Conservation (phyloP, 2,888 invertebrate species). For the Stratiomys singularior region DNA sequence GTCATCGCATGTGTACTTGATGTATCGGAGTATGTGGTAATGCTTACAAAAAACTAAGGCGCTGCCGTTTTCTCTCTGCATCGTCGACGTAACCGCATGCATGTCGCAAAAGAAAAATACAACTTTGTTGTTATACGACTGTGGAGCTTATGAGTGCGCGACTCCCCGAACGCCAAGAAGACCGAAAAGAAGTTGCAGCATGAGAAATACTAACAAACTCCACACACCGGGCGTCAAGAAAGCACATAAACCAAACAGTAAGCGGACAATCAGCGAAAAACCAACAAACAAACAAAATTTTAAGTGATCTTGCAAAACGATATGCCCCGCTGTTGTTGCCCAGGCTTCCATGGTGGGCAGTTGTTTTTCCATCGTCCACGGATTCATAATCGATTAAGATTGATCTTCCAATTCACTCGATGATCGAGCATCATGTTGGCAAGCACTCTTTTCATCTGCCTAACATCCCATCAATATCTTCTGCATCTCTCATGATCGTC, state of each 20-base stretch:
- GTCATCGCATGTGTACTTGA: slow-evolving; percentile 29
- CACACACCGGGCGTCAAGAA: slow-evolving; percentile 2
- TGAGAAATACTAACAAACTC: slow-evolving; percentile 18
- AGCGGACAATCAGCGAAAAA: slow-evolving; percentile 7
- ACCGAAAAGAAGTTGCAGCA: not conserved
- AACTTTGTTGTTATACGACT: slow-evolving; percentile 2
- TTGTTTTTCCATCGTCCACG: not conserved
- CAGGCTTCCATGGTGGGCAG: not conserved
- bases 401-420: not conserved
- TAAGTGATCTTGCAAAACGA: slow-evolving; percentile 14
- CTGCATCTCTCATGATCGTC: not conserved
- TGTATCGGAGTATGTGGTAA: not conserved
- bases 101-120: not conserved
- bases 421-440: slow-evolving; percentile 6
- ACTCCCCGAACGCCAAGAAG: not conserved
- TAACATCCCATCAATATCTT: not conserved
- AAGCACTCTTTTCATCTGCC: slow-evolving; percentile 1
- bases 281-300: slow-evolving; percentile 10
- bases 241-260: slow-evolving; percentile 3
- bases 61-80: slow-evolving; percentile 5
- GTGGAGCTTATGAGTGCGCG: not conserved
- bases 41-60: slow-evolving; percentile 17
- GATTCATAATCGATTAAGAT: not conserved
- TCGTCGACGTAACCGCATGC: not conserved
- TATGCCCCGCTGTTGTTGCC: not conserved